A percentile compares a stretch with the other conserved stretches of the same genome.
These are phyloP conservation scores for Lophura nycthemera DNA, from an alignment of 2,113 vertebrate species.

Conservation along the genomic window DNA sequence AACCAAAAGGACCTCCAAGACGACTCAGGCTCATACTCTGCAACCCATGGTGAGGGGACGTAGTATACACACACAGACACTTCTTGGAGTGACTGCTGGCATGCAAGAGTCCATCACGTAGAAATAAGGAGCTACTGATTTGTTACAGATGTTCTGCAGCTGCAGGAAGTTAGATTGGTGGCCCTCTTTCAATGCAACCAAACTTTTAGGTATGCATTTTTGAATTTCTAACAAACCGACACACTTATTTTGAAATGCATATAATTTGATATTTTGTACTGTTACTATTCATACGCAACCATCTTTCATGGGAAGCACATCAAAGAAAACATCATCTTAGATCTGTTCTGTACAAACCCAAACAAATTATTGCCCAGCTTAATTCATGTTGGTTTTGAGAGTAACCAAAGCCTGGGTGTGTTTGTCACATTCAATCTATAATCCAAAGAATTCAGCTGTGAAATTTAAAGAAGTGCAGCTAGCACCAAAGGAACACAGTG, in stretches of 20 bases:
- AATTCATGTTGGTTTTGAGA: conserved; percentile 77
- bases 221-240: conserved; percentile 68
- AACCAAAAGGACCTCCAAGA: not conserved
- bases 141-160: conserved; percentile 77
- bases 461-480: not conserved
- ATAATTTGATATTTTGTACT: conserved; percentile 67
- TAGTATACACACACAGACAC: rapidly evolving
- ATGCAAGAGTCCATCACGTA: conserved; percentile 52
- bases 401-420: conserved; percentile 78
- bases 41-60: not conserved
- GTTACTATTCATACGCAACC: conserved; percentile 65
- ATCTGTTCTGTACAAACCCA: conserved; percentile 9
- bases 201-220: conserved; percentile 67
- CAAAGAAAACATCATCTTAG: conserved; percentile 55
- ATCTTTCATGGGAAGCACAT: conserved; percentile 54
- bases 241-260: conserved; percentile 61
- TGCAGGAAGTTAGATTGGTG: conserved; percentile 68
- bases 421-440: conserved; percentile 78
- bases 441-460: conserved; percentile 68
- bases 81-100: conserved; percentile 71
- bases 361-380: conserved; percentile 48
- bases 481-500: not conserved
- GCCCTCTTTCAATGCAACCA: conserved; percentile 69
- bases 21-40: not conserved
- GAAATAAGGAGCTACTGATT: conserved; percentile 68